Evolutionary conservation across 2,113 vertebrate genomes (phyloP).

Genomic region (Platichthys stellatus): DNA sequence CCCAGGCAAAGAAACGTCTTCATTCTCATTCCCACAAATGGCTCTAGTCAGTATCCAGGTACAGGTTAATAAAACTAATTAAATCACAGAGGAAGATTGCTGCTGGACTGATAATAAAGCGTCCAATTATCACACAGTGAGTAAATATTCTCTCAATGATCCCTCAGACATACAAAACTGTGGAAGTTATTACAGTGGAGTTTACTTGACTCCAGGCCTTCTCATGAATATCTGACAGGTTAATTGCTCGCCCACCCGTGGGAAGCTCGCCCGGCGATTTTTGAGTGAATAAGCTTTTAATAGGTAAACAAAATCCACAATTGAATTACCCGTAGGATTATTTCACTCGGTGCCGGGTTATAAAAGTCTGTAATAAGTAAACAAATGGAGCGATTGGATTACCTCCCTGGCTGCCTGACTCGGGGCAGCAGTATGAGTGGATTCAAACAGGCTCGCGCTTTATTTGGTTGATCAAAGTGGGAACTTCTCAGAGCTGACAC

Average conservation of each 20-base stretch:
- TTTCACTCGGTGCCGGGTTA: neutral
- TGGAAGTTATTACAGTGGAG: slow-evolving; percentile 10
- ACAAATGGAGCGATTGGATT: slow-evolving; percentile 20
- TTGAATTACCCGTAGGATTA: slow-evolving; percentile 36
- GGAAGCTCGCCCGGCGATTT: neutral
- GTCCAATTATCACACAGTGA: slow-evolving; percentile 23
- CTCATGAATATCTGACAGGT: slow-evolving; percentile 36
- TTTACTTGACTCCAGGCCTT: slow-evolving; percentile 38
- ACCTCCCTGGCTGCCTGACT: slow-evolving; percentile 23
- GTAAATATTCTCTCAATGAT: slow-evolving; percentile 18
- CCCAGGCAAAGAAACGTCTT: neutral
- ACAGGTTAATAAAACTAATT: slow-evolving; percentile 24
- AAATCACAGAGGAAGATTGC: neutral
- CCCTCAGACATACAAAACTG: neutral
- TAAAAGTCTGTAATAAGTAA: slow-evolving; percentile 46
- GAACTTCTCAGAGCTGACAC: slow-evolving; percentile 16
- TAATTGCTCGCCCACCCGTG: slow-evolving; percentile 43
- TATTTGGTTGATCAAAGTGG: slow-evolving; percentile 17
- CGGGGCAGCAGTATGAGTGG: neutral
- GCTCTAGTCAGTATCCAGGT: neutral
- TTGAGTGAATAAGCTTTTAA: slow-evolving; percentile 25
- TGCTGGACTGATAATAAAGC: slow-evolving; percentile 27
- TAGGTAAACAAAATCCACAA: slow-evolving; percentile 48
- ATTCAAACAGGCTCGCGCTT: neutral
- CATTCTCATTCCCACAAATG: neutral